A percentile compares a stretch with the other conserved stretches of the same genome.
phyloP scores from a whole-genome alignment of 92 coral and sea anemone genomes.

The Umimayanthus kanabou region DNA sequence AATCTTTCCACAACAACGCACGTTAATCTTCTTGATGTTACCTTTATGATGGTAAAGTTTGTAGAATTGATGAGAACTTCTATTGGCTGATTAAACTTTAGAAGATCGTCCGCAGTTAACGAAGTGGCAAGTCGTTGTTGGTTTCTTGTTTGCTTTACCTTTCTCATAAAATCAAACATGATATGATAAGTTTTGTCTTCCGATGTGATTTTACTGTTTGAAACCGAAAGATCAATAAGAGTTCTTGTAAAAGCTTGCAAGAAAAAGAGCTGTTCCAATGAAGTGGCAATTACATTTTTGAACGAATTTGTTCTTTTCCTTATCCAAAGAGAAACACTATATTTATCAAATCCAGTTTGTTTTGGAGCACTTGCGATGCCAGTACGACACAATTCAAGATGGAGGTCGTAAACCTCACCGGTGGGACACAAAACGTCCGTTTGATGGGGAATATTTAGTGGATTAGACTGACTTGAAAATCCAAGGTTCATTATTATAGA shows the following conservation, averaged over 20 bases:
- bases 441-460: too few relatives aligned
- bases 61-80: neutral
- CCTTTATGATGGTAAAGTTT: constrained; percentile 35
- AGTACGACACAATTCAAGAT: neutral
- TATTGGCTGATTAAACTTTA: constrained; percentile 16
- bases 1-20: constrained; percentile 33
- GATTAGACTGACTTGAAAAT: neutral
- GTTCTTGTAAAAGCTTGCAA: neutral
- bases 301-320: neutral
- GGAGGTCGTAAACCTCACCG: neutral
- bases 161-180: neutral
- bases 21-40: constrained; percentile 18
- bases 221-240: neutral
- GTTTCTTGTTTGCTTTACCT: neutral
- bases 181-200: neutral
- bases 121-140: neutral
- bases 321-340: neutral
- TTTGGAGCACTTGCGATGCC: neutral
- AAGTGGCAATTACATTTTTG: too few relatives aligned
- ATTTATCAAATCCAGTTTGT: neutral
- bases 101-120: constrained; percentile 4
- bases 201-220: neutral
- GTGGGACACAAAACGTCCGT: neutral
- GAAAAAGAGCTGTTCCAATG: neutral
- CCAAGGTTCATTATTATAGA: constrained; percentile 1